Conservation (phyloP, 2,113 vertebrate species). For the Leptobrachium leishanense region DNA sequence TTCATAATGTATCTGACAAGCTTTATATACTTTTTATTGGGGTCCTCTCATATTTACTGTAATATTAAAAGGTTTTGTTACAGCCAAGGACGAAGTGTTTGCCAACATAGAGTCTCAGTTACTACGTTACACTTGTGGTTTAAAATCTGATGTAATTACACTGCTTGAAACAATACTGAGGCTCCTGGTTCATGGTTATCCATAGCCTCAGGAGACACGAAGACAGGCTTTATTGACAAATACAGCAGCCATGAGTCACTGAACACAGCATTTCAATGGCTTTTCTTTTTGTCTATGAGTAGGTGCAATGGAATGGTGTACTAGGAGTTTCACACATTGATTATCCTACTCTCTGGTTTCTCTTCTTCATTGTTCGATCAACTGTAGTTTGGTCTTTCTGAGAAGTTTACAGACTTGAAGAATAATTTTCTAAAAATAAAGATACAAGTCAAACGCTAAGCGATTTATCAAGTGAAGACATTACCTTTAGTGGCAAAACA, state of each 20-base stretch:
- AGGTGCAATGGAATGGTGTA: conserved; percentile 10
- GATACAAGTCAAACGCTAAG: not conserved
- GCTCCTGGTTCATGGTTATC: not conserved
- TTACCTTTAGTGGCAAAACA: no score
- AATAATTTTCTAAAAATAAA: not conserved
- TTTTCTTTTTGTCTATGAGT: not conserved
- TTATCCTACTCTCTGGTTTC: not conserved
- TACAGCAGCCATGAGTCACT: not conserved
- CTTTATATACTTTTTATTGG: no score
- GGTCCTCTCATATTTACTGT: no score
- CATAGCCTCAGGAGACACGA: not conserved
- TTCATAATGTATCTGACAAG: no score
- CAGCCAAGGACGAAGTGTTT: no score
- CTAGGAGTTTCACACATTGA: not conserved
- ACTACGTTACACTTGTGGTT: not conserved
- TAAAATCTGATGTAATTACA: not conserved
- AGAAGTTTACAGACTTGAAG: not conserved
- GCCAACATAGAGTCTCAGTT: not conserved
- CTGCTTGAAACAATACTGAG: not conserved
- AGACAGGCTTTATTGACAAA: not conserved
- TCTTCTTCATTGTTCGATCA: not conserved
- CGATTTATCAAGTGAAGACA: not conserved
- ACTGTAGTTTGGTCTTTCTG: not conserved
- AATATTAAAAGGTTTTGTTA: no score
- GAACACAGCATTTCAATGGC: not conserved